Base-by-base conservation (phyloP, 2,113 vertebrate species). In the Perca flavescens region DNA sequence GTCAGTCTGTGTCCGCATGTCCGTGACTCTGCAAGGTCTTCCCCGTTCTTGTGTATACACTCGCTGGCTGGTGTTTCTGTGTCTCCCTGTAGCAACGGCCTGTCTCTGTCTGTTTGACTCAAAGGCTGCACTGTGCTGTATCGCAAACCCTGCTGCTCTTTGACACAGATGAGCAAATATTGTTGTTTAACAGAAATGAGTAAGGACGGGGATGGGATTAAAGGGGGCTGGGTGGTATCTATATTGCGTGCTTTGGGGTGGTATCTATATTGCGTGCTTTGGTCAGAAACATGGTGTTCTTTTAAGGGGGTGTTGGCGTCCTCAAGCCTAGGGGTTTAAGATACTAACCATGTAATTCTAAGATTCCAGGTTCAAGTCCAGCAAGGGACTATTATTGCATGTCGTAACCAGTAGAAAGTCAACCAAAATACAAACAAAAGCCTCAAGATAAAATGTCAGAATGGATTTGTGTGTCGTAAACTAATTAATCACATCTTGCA, bases 81-180 rank as follows among this genome's bases (percentile, higher is more conserved):
- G 79, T 89, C 64, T 88, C 72, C 62, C 40, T 69, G 74, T 46
- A 72, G 78, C 43, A 52, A 43, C n/a, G 15, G 61, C 53, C 34
- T 43, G 61, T 75, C 58, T 86, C 64, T 36, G 73, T 88, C 80
- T 83, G 86, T 83, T 74, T 22, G 73, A 62, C 72, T 93, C 87
- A 93, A 93, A 93, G 88, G 75, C 84, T 77, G 77, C 82, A 80
- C 93, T 93, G 91, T 90, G 63, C 91, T 86, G 84, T 69, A 72
- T 83, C 56, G 21, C 82, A 88, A 57, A 88, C 79, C 85, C 92
- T 70, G 82, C 90, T 89, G 88, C 88, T 93, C 87, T 92, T 86
- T 91, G 86, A 94, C 80, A 31, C 92, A 94, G 86, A 93, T 87
- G 92, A 94, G 90, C 86, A 94, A 95, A 95, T 94, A 93, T 90